phyloP scores from a whole-genome alignment of 2,797 vertebrate species.

The Parauchenoglanis punctatus region DNA sequence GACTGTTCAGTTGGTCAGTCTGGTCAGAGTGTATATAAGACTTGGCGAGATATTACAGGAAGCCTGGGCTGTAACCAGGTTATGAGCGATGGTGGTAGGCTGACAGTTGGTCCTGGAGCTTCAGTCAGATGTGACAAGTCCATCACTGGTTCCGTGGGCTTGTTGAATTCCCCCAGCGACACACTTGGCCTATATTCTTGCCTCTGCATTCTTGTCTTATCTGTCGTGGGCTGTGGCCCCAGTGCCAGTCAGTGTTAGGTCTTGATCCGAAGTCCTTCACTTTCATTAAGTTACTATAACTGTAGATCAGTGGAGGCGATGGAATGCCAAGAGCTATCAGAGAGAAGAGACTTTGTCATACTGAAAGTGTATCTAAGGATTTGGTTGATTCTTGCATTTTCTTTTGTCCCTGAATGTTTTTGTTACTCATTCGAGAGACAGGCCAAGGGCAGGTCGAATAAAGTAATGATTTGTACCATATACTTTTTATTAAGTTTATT shows the following conservation, averaged over 20 bases:
- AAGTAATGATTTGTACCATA: conserved; percentile 77
- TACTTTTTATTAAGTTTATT: conserved; percentile 82
- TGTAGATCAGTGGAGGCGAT: conserved; percentile 25
- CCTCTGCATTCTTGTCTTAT: conserved; percentile 27
- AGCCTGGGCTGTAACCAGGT: conserved; percentile 49
- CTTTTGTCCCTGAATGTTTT: conserved; percentile 22
- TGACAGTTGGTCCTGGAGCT: conserved; percentile 61
- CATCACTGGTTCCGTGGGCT: conserved; percentile 50
- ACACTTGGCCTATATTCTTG: conserved; percentile 48
- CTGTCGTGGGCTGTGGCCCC: conserved; percentile 4
- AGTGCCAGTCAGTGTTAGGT: conserved; percentile 32
- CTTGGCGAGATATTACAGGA: conserved; percentile 34
- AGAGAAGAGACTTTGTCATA: background rate
- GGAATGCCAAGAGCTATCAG: background rate
- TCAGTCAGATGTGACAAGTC: conserved; percentile 58
- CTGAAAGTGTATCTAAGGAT: conserved; percentile 6
- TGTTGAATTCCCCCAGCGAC: conserved; percentile 48
- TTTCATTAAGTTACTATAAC: conserved; percentile 23
- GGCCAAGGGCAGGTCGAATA: conserved; percentile 57
- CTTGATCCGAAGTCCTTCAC: conserved; percentile 30
- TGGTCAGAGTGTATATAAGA: conserved; percentile 38
- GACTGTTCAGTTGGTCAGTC: conserved; percentile 19
- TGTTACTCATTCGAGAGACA: conserved; percentile 29
- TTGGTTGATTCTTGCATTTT: conserved; percentile 30
- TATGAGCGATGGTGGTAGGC: conserved; percentile 54